Conservation (phyloP, 37 sponge, comb jelly and placozoan genomes). For the Ephydatia muelleri region DNA sequence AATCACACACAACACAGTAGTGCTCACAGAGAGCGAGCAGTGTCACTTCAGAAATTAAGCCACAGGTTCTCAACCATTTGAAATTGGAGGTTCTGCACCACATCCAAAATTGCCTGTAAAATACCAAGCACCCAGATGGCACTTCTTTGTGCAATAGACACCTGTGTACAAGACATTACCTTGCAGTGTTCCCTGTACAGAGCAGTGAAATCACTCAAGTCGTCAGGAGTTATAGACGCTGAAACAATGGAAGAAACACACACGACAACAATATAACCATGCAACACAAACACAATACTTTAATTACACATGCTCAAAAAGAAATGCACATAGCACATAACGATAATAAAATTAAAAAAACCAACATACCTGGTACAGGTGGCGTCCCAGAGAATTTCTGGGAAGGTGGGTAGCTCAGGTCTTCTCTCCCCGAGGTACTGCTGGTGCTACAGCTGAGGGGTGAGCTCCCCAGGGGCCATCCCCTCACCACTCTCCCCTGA, state of each 20-base stretch:
- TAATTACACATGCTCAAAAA: background rate
- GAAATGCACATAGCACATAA: too few species aligned
- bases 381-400: constrained; percentile 58
- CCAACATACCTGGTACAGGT: constrained; percentile 46
- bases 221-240: constrained; percentile 70
- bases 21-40: constrained; percentile 4
- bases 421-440: constrained; percentile 68
- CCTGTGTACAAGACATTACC: constrained; percentile 46
- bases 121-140: too few species aligned
- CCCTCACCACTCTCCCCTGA: constrained; percentile 43
- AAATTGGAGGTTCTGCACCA: constrained; percentile 90
- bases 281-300: background rate
- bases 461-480: constrained; percentile 43
- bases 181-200: constrained; percentile 93
- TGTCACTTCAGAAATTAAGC: constrained; percentile 87
- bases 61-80: constrained; percentile 92
- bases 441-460: constrained; percentile 75
- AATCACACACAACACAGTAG: background rate
- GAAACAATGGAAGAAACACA: too few species aligned
- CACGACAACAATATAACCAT: background rate
- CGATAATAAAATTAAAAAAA: background rate
- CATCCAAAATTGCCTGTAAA: constrained; percentile 87
- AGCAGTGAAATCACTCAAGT: constrained; percentile 74
- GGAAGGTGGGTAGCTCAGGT: constrained; percentile 63
- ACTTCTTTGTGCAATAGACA: background rate